Base-by-base conservation (phyloP, 2,797 vertebrate genomes). In the Artibeus lituratus region DNA sequence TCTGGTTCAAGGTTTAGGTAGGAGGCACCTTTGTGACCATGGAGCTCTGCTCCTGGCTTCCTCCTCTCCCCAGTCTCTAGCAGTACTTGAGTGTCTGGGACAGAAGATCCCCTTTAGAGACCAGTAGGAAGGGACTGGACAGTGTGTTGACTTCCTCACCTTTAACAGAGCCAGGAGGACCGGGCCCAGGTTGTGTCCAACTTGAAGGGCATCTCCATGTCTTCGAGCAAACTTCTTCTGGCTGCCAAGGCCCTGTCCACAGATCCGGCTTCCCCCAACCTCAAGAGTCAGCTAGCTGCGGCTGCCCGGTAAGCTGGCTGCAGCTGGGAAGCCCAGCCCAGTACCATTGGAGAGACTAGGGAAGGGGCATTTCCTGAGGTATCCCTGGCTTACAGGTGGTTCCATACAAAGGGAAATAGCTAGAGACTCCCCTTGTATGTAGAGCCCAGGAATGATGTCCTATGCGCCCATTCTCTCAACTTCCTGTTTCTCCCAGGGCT, bases 121-220 rank as follows among this genome's bases (percentile, higher is more conserved):
- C 22, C 51, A 32, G 18, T 76, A 91, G 59, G 47, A 51, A 91
- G 78, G 83, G 44, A 65, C 55, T 10, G 19, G 65, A 77, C 74
- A 53, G 22, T 51, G 2, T 59, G 37, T 76, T 93, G 76, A 70
- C 76, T 37, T 87, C 91, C 67, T 87, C 57, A 14, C 49, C 16
- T 94, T 95, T 12, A 53, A 96, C 98, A 99, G 99, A 99, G 99
- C 91, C 99, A 99, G 91, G 99, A 99, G 94, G 99, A 99, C 97
- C 99, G 99, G 95, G 99, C 99, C 0, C 99, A 99, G 98, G 99
- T 99, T 81, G 99, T 99, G 83, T 99, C 99, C 10, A 99, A 99
- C 98, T 98, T 99, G 97, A 99, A 99, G 98, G 99, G 99, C 70
- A 99, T 99, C 98, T 99, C 99, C 96, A 99, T 99, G 99, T 99